Evolutionary conservation across 2,888 invertebrate species (phyloP).

Genomic region (Xestia c-nigrum): DNA sequence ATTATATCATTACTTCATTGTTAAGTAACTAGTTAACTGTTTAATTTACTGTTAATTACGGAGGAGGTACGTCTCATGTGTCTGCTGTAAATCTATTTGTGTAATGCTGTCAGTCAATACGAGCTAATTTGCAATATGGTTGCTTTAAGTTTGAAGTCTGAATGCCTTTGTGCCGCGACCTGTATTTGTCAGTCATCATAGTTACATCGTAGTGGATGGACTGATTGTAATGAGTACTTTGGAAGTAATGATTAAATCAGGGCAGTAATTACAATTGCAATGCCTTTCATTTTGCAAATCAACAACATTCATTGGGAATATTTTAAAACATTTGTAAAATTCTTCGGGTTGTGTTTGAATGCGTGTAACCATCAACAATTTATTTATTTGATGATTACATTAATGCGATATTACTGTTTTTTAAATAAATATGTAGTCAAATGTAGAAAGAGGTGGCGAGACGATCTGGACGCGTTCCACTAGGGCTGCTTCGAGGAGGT

Average conservation of each 20-base stretch:
- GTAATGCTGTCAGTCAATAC: background rate
- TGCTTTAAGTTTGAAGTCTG: background rate
- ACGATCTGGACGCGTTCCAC: too few species aligned
- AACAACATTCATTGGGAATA: background rate
- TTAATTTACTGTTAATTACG: constrained; percentile 21
- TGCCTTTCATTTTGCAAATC: background rate
- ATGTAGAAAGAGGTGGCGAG: too few species aligned
- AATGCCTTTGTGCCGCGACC: background rate
- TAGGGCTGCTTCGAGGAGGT: too few species aligned
- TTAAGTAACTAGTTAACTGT: constrained; percentile 31
- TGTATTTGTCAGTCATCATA: background rate
- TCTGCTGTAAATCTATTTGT: constrained; percentile 16
- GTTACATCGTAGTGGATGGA: background rate
- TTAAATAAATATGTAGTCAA: background rate
- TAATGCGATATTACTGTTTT: background rate
- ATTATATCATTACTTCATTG: constrained; percentile 47
- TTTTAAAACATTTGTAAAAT: background rate
- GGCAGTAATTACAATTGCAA: background rate
- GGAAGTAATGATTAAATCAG: background rate
- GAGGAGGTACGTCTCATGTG: background rate
- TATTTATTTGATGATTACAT: background rate
- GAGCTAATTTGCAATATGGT: too few species aligned
- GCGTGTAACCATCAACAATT: background rate
- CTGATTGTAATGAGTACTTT: background rate
- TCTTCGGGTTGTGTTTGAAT: background rate